Evolutionary conservation across 2,888 invertebrate species (phyloP), one percentile per base, ranked within the genome.

Genomic region (Glaucopsyche alexis): DNA sequence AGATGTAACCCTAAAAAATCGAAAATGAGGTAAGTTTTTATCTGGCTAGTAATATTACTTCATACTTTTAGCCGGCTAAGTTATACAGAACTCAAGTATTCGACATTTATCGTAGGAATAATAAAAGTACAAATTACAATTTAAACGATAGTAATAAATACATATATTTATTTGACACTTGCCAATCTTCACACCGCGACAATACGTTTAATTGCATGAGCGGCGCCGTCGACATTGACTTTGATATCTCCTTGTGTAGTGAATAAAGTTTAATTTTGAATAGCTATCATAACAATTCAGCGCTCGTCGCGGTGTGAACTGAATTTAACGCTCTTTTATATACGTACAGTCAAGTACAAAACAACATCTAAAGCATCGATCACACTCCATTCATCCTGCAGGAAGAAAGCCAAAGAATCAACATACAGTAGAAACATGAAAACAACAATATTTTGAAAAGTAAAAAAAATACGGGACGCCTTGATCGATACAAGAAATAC

Each of bases 141-240:
- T 60, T 29, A 29, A 11, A 60, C 7, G 29, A 29, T 60, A 60
- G 60, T 60, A 42, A 42, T 42, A 42, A 60, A 60, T 60, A 60
- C 29, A 60, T 60, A 38, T 60, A 60, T 38, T 60, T 29, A 29
- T 60, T 60, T 60, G 60, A 60, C 60, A 60, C 60, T 38, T 60
- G 60, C 60, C 29, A 29, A 60, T 13, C 7, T 29, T 29, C 29
- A 2, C 1, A 29, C 29, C 29, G 29, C 29, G 29, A 29, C 29
- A 29, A 29, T 29, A 29, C 29, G 29, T 29, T 29, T 19, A 1
- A 55, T 9, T 9, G 45, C 29, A 29, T 3, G 4, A 29, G 29
- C 29, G 29, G 29, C 29, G 29, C 29, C 29, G 2, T 29, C 29
- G 29, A 16, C 29, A 29, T 29, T 29, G 2, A 29, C 29, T 29